phyloP scores from a whole-genome alignment of 2,888 invertebrate species.

The Nephrotoma guestfalica region DNA sequence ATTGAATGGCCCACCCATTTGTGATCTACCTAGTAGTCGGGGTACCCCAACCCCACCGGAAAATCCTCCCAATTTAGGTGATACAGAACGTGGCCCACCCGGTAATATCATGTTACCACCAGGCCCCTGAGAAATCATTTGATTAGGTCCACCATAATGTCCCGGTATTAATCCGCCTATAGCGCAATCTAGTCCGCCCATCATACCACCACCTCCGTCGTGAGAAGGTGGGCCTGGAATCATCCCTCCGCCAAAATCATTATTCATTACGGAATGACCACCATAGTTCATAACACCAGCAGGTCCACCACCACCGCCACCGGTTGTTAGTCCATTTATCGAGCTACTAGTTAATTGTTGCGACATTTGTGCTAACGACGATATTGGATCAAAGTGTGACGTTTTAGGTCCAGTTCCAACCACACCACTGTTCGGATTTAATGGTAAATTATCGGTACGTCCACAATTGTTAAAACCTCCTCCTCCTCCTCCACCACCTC shows the following conservation, averaged over 20 bases:
- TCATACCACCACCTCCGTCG: constrained; percentile 19
- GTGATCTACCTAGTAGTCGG: constrained; percentile 50
- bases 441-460: constrained; percentile 45
- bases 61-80: constrained; percentile 47
- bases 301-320: constrained; percentile 24
- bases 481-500: neutral
- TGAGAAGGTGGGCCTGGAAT: constrained; percentile 29
- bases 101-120: constrained; percentile 35
- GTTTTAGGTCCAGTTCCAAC: constrained; percentile 36
- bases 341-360: constrained; percentile 75
- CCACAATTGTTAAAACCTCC: constrained; percentile 25
- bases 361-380: constrained; percentile 88
- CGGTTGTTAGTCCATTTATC: constrained; percentile 37
- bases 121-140: constrained; percentile 18
- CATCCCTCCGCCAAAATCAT: constrained; percentile 29
- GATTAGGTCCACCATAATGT: constrained; percentile 15
- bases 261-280: constrained; percentile 11
- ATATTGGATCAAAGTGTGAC: constrained; percentile 80
- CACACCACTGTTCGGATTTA: constrained; percentile 47
- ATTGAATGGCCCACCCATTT: constrained; percentile 46
- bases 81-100: constrained; percentile 36
- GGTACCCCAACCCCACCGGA: constrained; percentile 29
- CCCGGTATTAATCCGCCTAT: constrained; percentile 11
- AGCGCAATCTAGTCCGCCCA: constrained; percentile 17
- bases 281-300: constrained; percentile 11